Base-by-base conservation (phyloP, 2,888 invertebrate species). In the Maniola hyperantus region DNA sequence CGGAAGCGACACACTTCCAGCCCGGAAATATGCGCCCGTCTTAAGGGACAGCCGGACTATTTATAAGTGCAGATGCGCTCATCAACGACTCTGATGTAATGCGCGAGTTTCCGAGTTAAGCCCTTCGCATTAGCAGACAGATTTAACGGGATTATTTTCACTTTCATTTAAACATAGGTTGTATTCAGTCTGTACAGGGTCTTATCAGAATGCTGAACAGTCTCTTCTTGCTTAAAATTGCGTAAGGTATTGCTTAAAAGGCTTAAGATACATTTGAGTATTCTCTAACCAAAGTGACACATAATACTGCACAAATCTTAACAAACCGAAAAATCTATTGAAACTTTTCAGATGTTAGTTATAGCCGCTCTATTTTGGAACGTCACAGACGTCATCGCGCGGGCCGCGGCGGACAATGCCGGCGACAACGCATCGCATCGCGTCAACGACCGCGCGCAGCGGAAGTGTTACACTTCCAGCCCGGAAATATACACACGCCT, bases 1-100 rank as follows among this genome's bases (percentile, higher is more conserved):
- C 91, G 91, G 91, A 91, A 92, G 88, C 90, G 89, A 84, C 89
- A 88, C 88, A 91, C 91, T 91, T 91, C 91, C 91, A 91, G 89
- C 89, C 91, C 91, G 91, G 91, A 92, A 92, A 89, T 85, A 83
- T 83, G 83, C 86, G 84, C 89, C 83, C 84, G 90, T 86, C 90
- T 91, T 89, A 89, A 91, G 90, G 91, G 91, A 90, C 85, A 83
- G 85, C 66, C 79, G 74, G 64, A 79, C 85, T 91, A 91, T 90
- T 90, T 88, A 89, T 91, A 91, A 82, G 79, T 80, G 79, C 82
- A 77, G 66, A 68, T 64, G 66, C 57, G 67, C 67, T 63, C 69
- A 65, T 70, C 69, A 62, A 57, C 78, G 77, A 73, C 77, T 78
- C 77, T 88, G 82, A 84, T 87, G 87, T 85, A 87, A 87, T 82